Evolutionary conservation across 1,140 invertebrate species (phyloP), one percentile per base, ranked within the genome.

Genomic region (Drosophila watanabei): DNA sequence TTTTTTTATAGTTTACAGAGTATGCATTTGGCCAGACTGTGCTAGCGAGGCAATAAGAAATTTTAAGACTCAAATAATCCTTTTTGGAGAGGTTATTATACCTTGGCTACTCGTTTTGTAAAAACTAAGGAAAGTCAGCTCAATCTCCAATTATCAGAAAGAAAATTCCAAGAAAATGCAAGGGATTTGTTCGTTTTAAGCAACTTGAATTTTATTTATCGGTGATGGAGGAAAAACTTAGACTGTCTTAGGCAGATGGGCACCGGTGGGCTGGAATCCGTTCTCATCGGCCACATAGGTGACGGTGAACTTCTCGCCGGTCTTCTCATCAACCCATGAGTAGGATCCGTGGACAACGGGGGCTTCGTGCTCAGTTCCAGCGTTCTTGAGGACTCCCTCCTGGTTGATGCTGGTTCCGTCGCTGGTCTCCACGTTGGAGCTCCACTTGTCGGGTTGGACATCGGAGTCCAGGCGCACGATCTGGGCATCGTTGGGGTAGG

Each of bases 251-350:
- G 82, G 92, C n/a, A 96, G 78, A 92, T 96, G 95, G 41, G 93
- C 95, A 16, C 95, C 95, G 62, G 93, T 49, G 4, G 96, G 95
- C 69, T 95, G 95, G 94, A 95, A 97, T 37, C 96, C 96, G 73
- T 96, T 96, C 92, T 91, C 81, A 79, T 88, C 88, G 58, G 90
- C 90, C 28, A 84, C 33, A 28, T 92, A 92, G 60, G 9, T 79
- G 45, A 92, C 54, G 10, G 54, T 57, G 73, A 69, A 87, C 28
- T 57, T 58, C 33, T 64, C 24, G 32, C 90, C 90, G 62, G 69
- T 76, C 73, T 92, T 75, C 35, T 75, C 68, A 56, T 16, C 90
- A 5, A 77, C 48, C 39, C 35, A 85, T 0, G 46, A 57, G 73
- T 9, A 92, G 16, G 57, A 62, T 5, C 90, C 90, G 9, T 71